Percentiles rank a stretch among this genome's conserved stretches.
phyloP scores from a whole-genome alignment of 2,797 vertebrate genomes.

The Allobates femoralis region DNA sequence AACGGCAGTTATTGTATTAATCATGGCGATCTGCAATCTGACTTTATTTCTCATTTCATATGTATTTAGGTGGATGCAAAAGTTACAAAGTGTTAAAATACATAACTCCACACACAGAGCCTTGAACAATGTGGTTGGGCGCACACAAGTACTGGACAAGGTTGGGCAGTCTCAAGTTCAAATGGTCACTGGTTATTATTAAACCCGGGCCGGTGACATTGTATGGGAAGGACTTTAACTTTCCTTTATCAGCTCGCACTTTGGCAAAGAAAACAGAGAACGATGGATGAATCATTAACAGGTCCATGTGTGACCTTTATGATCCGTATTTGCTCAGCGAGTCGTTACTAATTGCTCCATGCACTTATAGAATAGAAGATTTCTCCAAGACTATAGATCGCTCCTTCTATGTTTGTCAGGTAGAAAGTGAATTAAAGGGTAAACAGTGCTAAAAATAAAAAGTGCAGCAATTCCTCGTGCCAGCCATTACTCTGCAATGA shows the following conservation, averaged over 20 bases:
- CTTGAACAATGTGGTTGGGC: neutral
- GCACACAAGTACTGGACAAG: neutral
- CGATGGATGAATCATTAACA: constrained; percentile 79
- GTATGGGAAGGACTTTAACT: neutral
- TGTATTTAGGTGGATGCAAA: neutral
- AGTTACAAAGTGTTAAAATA: neutral
- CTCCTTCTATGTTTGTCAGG: neutral
- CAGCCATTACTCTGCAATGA: constrained; percentile 66
- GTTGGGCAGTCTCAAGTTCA: constrained; percentile 54
- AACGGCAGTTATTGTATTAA: no score
- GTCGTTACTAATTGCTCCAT: constrained; percentile 65
- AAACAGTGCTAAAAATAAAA: constrained; percentile 21
- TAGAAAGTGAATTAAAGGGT: constrained; percentile 58
- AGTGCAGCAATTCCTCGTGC: constrained; percentile 44
- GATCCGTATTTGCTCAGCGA: constrained; percentile 66
- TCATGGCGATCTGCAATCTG: no score
- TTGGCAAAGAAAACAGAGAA: constrained; percentile 21
- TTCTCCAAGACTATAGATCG: neutral
- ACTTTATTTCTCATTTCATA: neutral
- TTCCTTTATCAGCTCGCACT: constrained; percentile 16
- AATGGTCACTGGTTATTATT: constrained; percentile 40
- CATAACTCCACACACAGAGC: neutral
- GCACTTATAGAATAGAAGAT: constrained; percentile 29
- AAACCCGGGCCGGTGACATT: constrained; percentile 1
- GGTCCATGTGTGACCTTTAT: constrained; percentile 63